Evolutionary conservation across 2,888 invertebrate species (phyloP).

Genomic region (Gari tellinella): DNA sequence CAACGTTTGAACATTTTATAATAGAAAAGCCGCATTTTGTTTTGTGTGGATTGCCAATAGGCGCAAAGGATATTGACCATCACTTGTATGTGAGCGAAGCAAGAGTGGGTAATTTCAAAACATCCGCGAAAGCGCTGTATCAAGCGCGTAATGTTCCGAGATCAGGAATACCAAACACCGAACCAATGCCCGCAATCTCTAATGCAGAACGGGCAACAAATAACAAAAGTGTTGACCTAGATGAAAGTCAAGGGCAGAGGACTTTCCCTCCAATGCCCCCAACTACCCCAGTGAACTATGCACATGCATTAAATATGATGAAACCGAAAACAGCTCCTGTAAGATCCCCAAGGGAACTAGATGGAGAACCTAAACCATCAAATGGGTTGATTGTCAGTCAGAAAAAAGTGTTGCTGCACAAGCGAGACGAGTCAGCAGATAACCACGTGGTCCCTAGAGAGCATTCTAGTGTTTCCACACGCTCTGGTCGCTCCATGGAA

Average conservation of each 20-base stretch:
- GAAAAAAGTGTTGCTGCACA: constrained; percentile 40
- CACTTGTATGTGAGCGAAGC: constrained; percentile 64
- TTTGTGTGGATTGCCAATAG: constrained; percentile 66
- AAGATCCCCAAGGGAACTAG: not conserved
- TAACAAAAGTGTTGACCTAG: constrained; percentile 2
- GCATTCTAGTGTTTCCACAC: constrained; percentile 42
- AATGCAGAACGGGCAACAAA: constrained; percentile 31
- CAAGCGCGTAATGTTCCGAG: constrained; percentile 47
- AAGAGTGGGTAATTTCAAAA: constrained; percentile 65
- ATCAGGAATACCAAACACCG: constrained; percentile 52
- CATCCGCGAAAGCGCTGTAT: constrained; percentile 63
- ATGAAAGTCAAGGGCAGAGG: constrained; percentile 23
- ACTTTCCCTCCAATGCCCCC: constrained; percentile 52
- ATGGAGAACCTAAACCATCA: not conserved
- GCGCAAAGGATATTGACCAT: constrained; percentile 60
- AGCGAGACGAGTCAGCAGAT: constrained; percentile 36
- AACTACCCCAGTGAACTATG: constrained; percentile 49
- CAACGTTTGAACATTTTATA: constrained; percentile 38
- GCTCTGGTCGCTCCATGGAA: constrained; percentile 31
- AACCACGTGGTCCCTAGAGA: constrained; percentile 30
- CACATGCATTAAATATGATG: not conserved
- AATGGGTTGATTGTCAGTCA: constrained; percentile 32
- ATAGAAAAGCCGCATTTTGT: constrained; percentile 69
- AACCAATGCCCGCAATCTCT: constrained; percentile 20
- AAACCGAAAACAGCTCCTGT: constrained; percentile 2